Conservation (phyloP, 2,797 vertebrate species). For the Acanthis flammea region DNA sequence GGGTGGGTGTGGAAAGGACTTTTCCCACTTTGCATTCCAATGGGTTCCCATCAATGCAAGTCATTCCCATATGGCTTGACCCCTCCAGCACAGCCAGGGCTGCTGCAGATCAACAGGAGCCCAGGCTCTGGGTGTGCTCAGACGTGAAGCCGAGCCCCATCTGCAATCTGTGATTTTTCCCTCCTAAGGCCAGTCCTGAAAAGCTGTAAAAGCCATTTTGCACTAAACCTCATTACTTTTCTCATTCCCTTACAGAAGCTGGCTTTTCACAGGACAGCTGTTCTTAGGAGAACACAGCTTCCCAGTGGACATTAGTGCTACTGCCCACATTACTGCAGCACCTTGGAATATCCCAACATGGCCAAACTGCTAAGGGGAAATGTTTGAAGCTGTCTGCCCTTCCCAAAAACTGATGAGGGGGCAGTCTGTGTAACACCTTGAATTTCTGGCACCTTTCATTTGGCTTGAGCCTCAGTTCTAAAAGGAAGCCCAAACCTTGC, state of each 20-base stretch:
- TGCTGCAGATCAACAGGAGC: background rate
- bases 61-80: accelerated
- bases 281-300: accelerated
- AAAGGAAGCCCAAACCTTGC: background rate
- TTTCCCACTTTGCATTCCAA: background rate
- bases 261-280: background rate
- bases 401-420: accelerated
- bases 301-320: accelerated
- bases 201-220: background rate
- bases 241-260: background rate
- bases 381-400: background rate
- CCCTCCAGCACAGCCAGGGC: background rate
- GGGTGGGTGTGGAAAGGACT: accelerated
- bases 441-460: background rate
- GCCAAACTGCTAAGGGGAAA: no score
- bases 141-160: accelerated
- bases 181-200: background rate
- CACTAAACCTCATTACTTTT: background rate
- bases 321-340: accelerated
- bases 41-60: accelerated
- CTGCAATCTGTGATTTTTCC: accelerated
- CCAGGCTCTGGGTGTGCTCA: background rate
- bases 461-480: background rate
- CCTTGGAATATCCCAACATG: accelerated
- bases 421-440: accelerated